Evolutionary conservation across 2,888 invertebrate genomes (phyloP).

Genomic region (Drosophila peninsularis): DNA sequence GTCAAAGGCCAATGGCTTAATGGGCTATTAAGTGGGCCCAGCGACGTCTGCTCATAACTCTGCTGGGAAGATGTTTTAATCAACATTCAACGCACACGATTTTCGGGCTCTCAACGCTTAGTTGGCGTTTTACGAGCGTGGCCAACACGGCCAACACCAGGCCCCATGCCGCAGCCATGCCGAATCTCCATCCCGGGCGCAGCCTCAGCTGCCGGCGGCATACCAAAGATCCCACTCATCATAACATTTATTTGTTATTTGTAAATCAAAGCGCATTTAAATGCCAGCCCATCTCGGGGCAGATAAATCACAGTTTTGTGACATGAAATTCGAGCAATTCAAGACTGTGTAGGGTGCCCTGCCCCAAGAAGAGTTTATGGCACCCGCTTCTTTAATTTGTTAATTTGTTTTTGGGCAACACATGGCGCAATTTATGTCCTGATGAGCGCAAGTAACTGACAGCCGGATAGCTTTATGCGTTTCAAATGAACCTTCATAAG

Average conservation of each 20-base stretch:
- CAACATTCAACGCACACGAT: constrained; percentile 47
- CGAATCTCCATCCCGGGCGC: constrained; percentile 27
- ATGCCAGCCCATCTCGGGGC: constrained; percentile 59
- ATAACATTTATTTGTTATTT: constrained; percentile 81
- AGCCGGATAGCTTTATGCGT: constrained; percentile 56
- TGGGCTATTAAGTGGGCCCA: constrained; percentile 77
- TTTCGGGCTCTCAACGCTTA: constrained; percentile 71
- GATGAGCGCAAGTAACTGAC: constrained; percentile 50
- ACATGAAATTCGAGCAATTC: constrained; percentile 77
- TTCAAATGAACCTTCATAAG: constrained; percentile 55
- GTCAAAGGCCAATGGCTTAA: constrained; percentile 69
- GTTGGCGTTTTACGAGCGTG: constrained; percentile 76
- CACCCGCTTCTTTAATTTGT: constrained; percentile 80
- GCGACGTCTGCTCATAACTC: constrained; percentile 53
- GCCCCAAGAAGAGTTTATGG: constrained; percentile 61
- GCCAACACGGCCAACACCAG: constrained; percentile 57
- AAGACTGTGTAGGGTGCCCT: constrained; percentile 17
- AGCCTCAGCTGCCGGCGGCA: constrained; percentile 71
- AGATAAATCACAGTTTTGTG: constrained; percentile 75
- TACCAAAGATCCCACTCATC: constrained; percentile 79
- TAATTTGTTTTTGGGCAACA: constrained; percentile 73
- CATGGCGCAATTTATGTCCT: constrained; percentile 70
- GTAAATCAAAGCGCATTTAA: constrained; percentile 79
- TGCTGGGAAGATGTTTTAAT: constrained; percentile 69
- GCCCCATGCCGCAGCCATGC: constrained; percentile 17